A percentile compares a stretch with the other conserved stretches of the same genome.
These are phyloP conservation scores for Sialis lutaria DNA, from an alignment of 2,888 invertebrate species.

Conservation along the genomic window DNA sequence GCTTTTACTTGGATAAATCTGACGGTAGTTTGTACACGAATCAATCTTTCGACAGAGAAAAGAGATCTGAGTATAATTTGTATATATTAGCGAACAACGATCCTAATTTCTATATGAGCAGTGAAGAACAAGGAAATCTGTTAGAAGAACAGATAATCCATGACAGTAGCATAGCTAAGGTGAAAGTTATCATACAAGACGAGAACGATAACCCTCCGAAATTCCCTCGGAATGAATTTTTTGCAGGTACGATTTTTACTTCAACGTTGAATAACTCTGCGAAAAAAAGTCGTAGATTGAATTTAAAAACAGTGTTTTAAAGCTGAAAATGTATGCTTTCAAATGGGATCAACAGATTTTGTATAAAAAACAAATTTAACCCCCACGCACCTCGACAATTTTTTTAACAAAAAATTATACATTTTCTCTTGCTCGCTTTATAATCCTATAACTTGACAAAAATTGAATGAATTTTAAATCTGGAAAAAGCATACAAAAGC, in stretches of 20 bases:
- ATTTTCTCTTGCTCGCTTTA: too few species aligned
- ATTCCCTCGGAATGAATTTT: slow-evolving; percentile 45
- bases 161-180: slow-evolving; percentile 54
- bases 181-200: slow-evolving; percentile 56
- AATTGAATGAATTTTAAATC: too few species aligned
- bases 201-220: slow-evolving; percentile 73
- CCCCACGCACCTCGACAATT: too few species aligned
- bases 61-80: slow-evolving; percentile 52
- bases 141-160: slow-evolving; percentile 22
- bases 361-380: too few species aligned
- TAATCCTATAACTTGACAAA: too few species aligned
- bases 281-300: not conserved
- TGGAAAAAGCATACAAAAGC: too few species aligned
- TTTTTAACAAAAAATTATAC: too few species aligned
- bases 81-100: slow-evolving; percentile 73
- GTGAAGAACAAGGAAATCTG: slow-evolving; percentile 27
- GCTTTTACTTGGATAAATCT: slow-evolving; percentile 62
- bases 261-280: not conserved
- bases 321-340: too few species aligned
- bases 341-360: too few species aligned
- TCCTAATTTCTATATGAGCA: slow-evolving; percentile 47
- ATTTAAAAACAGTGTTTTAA: not conserved
- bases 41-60: slow-evolving; percentile 67
- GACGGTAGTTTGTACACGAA: slow-evolving; percentile 68
- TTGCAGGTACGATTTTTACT: slow-evolving; percentile 32